Evolutionary conservation across 2,888 invertebrate genomes (phyloP).

Genomic region (Acronicta aceris): DNA sequence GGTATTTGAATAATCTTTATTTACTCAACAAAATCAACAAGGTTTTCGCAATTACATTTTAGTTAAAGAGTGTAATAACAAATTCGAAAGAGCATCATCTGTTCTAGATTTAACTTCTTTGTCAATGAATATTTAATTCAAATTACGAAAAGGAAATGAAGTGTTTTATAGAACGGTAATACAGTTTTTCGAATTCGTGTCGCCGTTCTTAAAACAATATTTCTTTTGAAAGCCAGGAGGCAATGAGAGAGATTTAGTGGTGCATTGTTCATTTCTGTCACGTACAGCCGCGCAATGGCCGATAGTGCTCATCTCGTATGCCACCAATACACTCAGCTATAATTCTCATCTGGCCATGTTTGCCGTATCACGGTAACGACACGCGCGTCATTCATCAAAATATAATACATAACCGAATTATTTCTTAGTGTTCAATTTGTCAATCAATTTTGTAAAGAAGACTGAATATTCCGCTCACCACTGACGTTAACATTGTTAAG

Average conservation of each 20-base stretch:
- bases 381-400: slow-evolving; percentile 67
- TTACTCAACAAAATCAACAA: slow-evolving; percentile 29
- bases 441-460: slow-evolving; percentile 27
- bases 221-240: slow-evolving; percentile 59
- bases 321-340: slow-evolving; percentile 73
- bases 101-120: slow-evolving; percentile 22
- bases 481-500: slow-evolving; percentile 34
- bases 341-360: slow-evolving; percentile 75
- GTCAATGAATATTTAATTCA: slow-evolving; percentile 15
- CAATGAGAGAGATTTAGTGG: slow-evolving; percentile 69
- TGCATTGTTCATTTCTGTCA: slow-evolving; percentile 71
- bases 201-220: slow-evolving; percentile 63
- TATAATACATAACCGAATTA: slow-evolving; percentile 50
- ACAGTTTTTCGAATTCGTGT: slow-evolving; percentile 55
- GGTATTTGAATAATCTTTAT: slow-evolving; percentile 45
- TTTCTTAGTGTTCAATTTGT: neutral
- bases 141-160: slow-evolving; percentile 37
- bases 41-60: slow-evolving; percentile 25
- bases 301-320: slow-evolving; percentile 78
- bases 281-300: slow-evolving; percentile 75
- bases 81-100: slow-evolving; percentile 8
- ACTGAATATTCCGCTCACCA: slow-evolving; percentile 19
- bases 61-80: slow-evolving; percentile 19
- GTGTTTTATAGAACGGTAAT: slow-evolving; percentile 45
- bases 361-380: slow-evolving; percentile 64